phyloP scores from a whole-genome alignment of 2,113 vertebrate genomes.

The Aegotheles bennettii region DNA sequence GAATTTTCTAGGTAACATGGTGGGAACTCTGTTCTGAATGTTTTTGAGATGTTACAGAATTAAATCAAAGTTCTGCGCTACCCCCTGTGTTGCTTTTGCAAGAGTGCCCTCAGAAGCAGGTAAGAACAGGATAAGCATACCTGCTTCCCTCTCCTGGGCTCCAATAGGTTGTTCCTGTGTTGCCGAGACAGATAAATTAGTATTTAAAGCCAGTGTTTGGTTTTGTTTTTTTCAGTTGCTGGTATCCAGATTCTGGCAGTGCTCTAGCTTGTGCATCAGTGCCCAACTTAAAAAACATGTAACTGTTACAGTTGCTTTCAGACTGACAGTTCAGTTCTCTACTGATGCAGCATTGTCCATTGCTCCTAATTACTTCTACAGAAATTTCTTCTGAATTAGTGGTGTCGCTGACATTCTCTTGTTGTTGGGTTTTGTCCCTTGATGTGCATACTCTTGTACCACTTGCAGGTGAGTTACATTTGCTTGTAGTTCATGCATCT shows the following conservation, averaged over 20 bases:
- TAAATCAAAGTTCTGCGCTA: not conserved
- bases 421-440: not conserved
- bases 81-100: not conserved
- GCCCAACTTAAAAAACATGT: not conserved
- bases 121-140: not conserved
- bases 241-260: not conserved
- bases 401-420: not conserved
- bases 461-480: not conserved
- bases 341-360: slow-evolving; percentile 1
- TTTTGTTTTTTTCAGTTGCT: not conserved
- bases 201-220: not conserved
- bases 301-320: not conserved
- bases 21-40: not conserved
- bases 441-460: not conserved
- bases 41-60: not conserved
- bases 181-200: not conserved
- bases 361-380: not conserved
- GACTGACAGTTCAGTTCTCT: not conserved
- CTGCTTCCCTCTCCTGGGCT: not conserved
- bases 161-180: not conserved
- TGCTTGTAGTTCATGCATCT: not conserved
- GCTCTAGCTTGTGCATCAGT: not conserved
- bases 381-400: not conserved
- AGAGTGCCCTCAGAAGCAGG: not conserved
- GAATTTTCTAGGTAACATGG: not conserved